Conservation (phyloP, 2,888 invertebrate species). For the Drosophila falleni region DNA sequence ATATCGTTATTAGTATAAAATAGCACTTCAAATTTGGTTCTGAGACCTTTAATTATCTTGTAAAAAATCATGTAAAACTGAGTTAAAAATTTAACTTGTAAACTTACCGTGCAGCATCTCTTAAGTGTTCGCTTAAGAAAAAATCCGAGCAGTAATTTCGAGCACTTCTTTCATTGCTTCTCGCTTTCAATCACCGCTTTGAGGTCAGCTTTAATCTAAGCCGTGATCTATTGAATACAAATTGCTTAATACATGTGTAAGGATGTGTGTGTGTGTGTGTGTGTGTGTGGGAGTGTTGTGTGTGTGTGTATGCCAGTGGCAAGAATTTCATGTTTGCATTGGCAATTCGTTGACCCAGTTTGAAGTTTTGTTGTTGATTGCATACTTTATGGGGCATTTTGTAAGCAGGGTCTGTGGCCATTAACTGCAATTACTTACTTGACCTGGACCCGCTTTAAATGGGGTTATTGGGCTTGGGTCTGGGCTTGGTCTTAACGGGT, state of each 20-base stretch:
- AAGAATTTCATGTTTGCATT: constrained; percentile 69
- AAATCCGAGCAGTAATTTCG: not conserved
- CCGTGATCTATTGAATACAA: constrained; percentile 36
- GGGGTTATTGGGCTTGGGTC: constrained; percentile 22
- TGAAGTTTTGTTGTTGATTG: constrained; percentile 59
- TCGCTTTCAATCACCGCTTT: not conserved
- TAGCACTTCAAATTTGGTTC: too few species aligned
- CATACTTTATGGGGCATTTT: constrained; percentile 56
- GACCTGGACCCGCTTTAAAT: constrained; percentile 37
- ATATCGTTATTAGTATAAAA: too few species aligned
- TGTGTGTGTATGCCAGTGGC: constrained; percentile 19
- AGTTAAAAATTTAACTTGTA: too few species aligned
- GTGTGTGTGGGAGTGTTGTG: constrained; percentile 8
- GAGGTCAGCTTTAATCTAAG: constrained; percentile 20
- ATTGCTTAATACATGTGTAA: constrained; percentile 13
- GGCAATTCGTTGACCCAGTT: constrained; percentile 76
- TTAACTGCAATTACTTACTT: constrained; percentile 62
- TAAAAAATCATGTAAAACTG: too few species aligned
- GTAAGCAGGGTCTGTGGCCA: constrained; percentile 47
- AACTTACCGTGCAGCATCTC: too few species aligned
- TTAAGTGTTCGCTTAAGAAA: not conserved
- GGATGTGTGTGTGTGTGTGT: constrained; percentile 16
- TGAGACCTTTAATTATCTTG: too few species aligned
- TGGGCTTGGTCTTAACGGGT: constrained; percentile 3
- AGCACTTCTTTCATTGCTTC: constrained; percentile 4